Evolutionary conservation across 2,113 vertebrate species (phyloP).

Genomic region (Bos indicus): DNA sequence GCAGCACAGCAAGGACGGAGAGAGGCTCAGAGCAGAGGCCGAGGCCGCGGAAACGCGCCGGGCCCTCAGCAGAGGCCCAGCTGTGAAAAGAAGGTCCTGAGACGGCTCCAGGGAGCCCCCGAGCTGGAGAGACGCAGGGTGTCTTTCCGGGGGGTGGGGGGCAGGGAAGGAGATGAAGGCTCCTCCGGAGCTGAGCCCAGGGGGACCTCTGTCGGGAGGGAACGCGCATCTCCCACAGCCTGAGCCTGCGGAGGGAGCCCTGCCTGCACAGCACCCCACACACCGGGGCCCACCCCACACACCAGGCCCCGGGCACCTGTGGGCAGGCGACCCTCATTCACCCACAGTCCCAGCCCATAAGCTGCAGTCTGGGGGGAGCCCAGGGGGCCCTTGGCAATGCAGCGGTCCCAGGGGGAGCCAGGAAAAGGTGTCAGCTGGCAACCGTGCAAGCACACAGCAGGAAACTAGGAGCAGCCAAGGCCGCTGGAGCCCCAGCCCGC

Average conservation of each 20-base stretch:
- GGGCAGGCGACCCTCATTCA: background rate
- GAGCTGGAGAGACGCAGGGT: background rate
- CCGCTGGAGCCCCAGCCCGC: background rate
- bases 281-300: background rate
- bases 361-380: too few species aligned
- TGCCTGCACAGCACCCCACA: background rate
- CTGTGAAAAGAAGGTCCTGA: background rate
- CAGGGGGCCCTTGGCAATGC: fast-evolving
- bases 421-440: background rate
- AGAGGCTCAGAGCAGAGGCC: background rate
- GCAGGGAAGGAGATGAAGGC: background rate
- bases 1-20: background rate
- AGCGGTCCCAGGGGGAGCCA: background rate
- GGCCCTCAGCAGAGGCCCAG: background rate
- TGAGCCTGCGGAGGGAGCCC: background rate
- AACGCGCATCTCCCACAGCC: fast-evolving
- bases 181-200: background rate
- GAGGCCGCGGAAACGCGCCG: background rate
- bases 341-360: background rate
- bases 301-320: background rate
- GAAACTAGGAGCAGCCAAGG: background rate
- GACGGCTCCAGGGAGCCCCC: background rate
- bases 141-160: background rate
- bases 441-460: background rate
- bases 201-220: too few species aligned